Conservation (phyloP, 2,888 invertebrate genomes). For the Linyphia triangularis region DNA sequence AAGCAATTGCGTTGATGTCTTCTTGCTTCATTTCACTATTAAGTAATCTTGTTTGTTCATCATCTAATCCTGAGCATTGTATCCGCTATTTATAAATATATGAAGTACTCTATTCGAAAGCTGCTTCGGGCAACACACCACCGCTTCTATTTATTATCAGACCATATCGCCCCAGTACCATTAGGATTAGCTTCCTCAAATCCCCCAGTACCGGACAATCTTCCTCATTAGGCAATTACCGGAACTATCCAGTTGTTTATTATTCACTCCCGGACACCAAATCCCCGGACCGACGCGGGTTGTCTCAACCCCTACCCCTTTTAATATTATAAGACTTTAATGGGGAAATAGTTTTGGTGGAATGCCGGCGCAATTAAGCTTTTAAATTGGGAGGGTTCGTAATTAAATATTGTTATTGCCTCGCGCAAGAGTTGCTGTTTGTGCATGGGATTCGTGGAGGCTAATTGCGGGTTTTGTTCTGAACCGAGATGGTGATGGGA, state of each 20-base stretch:
- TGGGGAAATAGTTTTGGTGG: slow-evolving; percentile 37
- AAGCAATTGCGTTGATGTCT: too few relatives aligned
- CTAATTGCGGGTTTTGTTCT: slow-evolving; percentile 51
- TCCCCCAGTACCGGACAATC: slow-evolving; percentile 9
- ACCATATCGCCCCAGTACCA: slow-evolving; percentile 28
- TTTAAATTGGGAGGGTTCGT: slow-evolving; percentile 30
- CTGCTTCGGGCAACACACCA: too few relatives aligned
- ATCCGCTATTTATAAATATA: too few relatives aligned
- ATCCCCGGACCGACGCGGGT: neutral
- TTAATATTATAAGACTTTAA: slow-evolving; percentile 28
- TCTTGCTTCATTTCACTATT: neutral
- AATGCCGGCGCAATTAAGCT: slow-evolving; percentile 23
- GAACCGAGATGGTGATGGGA: neutral
- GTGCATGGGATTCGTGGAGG: neutral
- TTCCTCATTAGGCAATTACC: slow-evolving; percentile 58
- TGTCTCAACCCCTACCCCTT: neutral
- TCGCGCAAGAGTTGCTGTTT: neutral
- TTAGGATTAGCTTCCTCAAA: slow-evolving; percentile 48
- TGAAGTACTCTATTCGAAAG: too few relatives aligned
- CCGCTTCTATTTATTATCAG: slow-evolving; percentile 43
- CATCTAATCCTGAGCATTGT: slow-evolving; percentile 8
- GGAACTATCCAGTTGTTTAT: slow-evolving; percentile 49
- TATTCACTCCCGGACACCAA: slow-evolving; percentile 52
- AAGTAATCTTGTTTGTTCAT: neutral
- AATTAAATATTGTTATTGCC: slow-evolving; percentile 17